phyloP scores from a whole-genome alignment of 1,140 invertebrate species.

The Drosophila insularis region DNA sequence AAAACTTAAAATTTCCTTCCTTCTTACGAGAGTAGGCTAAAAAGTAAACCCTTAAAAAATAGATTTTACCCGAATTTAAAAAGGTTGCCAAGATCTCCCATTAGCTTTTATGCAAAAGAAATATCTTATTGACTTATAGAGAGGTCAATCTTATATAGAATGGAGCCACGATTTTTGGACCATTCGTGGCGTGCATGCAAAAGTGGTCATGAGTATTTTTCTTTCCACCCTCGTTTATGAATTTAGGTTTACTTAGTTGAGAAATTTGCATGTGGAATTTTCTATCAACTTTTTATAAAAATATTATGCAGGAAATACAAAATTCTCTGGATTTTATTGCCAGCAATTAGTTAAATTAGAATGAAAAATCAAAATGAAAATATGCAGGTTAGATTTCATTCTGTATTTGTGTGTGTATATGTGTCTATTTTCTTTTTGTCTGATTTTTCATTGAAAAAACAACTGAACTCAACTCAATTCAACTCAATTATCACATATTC shows the following conservation, averaged over 20 bases:
- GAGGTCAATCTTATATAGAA: no score
- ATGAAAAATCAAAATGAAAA: constrained; percentile 4
- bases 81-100: no score
- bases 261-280: background rate
- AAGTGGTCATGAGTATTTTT: background rate
- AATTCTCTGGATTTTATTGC: constrained; percentile 8
- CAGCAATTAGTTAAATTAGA: constrained; percentile 9
- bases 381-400: constrained; percentile 4
- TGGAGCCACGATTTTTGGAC: no score
- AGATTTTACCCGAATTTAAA: no score
- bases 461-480: constrained; percentile 24
- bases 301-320: background rate
- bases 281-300: background rate
- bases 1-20: background rate
- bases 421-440: background rate
- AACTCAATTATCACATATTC: constrained; percentile 76
- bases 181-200: no score
- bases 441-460: constrained; percentile 40
- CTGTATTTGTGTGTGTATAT: background rate
- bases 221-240: background rate
- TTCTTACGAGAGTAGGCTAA: background rate
- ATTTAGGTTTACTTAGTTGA: background rate
- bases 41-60: background rate
- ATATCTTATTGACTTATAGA: no score
- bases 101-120: no score